Percentiles rank a stretch among this genome's conserved stretches.
Evolutionary conservation across 2,888 invertebrate species (phyloP).

Genomic region (Lamproptera curius): DNA sequence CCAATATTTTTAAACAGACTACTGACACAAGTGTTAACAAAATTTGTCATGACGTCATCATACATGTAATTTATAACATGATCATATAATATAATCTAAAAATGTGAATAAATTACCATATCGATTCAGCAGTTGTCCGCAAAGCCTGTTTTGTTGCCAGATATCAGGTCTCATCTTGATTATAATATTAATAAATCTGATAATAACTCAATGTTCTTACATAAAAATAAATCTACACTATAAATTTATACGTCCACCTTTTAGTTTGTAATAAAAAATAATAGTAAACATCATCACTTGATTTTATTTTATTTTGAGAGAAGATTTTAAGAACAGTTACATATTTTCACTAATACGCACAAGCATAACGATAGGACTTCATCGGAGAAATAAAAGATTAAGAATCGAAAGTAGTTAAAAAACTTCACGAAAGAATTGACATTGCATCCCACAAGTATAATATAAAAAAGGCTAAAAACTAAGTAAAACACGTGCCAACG

Average conservation of each 20-base stretch:
- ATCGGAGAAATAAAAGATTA: background rate
- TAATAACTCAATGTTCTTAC: too few species aligned
- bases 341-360: background rate
- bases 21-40: background rate
- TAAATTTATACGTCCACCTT: too few species aligned
- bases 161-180: slow-evolving; percentile 26
- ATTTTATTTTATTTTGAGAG: too few species aligned
- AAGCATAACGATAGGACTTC: background rate
- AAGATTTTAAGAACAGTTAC: background rate
- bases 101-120: slow-evolving; percentile 46
- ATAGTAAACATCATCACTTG: too few species aligned
- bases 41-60: background rate
- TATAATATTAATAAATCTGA: background rate
- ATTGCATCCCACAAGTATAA: background rate
- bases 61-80: background rate
- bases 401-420: background rate
- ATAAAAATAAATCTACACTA: too few species aligned
- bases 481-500: slow-evolving; percentile 7
- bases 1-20: background rate
- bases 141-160: slow-evolving; percentile 34
- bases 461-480: background rate
- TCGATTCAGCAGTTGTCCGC: slow-evolving; percentile 46
- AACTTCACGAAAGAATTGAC: background rate
- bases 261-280: too few species aligned
- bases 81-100: background rate